These are phyloP conservation scores for Eurypyga helias DNA, from an alignment of 2,113 vertebrate genomes.

Conservation along the genomic window DNA sequence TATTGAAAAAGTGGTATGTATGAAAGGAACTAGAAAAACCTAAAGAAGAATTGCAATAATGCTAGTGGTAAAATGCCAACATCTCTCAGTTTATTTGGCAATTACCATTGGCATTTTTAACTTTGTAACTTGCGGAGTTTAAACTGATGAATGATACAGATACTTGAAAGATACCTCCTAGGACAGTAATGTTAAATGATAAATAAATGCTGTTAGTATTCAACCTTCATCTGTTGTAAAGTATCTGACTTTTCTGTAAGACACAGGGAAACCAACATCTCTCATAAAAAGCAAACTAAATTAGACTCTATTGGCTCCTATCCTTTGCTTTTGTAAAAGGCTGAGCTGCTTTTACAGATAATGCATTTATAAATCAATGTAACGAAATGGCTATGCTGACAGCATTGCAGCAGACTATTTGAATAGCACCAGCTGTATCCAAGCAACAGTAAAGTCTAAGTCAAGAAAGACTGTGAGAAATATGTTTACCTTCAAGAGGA, in stretches of 20 bases:
- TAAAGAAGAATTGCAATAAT: background rate
- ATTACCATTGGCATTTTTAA: background rate
- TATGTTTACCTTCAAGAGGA: background rate
- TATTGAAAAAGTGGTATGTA: background rate
- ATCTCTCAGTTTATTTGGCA: background rate
- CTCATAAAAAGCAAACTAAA: background rate
- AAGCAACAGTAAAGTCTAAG: background rate
- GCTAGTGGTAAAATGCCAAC: background rate
- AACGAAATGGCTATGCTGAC: background rate
- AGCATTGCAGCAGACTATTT: background rate
- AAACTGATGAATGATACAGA: background rate
- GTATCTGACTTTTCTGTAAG: background rate
- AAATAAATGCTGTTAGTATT: background rate
- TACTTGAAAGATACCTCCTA: background rate
- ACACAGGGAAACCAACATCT: constrained; percentile 3
- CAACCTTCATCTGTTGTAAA: background rate
- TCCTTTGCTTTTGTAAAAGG: background rate
- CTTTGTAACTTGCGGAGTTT: background rate
- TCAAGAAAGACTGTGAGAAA: background rate
- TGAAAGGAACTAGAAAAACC: background rate
- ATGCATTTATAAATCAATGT: constrained; percentile 34
- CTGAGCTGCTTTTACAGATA: constrained; percentile 19
- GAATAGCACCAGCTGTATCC: background rate
- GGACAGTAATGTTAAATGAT: background rate
- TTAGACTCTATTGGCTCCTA: background rate